Conservation (phyloP, 2,888 invertebrate genomes). For the Cerastis leucographa region DNA sequence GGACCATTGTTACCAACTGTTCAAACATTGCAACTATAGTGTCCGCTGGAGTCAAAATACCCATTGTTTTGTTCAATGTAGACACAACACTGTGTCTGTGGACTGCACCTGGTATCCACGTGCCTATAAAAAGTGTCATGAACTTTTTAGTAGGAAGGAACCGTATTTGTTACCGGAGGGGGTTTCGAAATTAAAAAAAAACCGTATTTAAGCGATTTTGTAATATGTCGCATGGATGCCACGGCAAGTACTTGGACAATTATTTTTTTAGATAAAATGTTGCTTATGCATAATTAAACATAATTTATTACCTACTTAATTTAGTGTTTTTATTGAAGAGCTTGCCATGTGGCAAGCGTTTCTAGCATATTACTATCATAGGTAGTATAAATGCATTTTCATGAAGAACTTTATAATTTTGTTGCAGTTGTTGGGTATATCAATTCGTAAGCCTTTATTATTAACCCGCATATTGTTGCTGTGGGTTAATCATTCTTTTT, state of each 20-base stretch:
- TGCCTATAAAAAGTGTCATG: conserved; percentile 65
- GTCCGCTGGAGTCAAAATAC: conserved; percentile 84
- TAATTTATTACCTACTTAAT: neutral
- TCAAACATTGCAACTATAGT: conserved; percentile 77
- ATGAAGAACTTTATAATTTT: too few species aligned
- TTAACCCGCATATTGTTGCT: neutral
- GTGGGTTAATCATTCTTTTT: neutral
- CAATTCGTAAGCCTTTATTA: neutral
- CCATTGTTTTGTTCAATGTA: conserved; percentile 80
- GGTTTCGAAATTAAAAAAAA: neutral
- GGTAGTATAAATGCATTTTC: neutral
- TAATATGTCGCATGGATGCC: neutral
- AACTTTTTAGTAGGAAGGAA: conserved; percentile 47
- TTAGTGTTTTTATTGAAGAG: neutral
- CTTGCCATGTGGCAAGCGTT: neutral
- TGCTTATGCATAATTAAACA: neutral
- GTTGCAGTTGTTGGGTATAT: neutral
- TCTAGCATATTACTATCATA: neutral
- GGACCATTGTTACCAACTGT: conserved; percentile 84
- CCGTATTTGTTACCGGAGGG: neutral
- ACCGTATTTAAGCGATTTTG: neutral
- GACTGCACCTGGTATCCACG: conserved; percentile 81
- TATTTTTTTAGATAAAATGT: neutral
- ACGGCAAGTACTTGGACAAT: neutral
- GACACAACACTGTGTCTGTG: conserved; percentile 80